Percentiles rank a stretch among this genome's conserved stretches.
These are phyloP conservation scores for Rhogogaster chlorosoma DNA, from an alignment of 2,888 invertebrate genomes.

Conservation along the genomic window DNA sequence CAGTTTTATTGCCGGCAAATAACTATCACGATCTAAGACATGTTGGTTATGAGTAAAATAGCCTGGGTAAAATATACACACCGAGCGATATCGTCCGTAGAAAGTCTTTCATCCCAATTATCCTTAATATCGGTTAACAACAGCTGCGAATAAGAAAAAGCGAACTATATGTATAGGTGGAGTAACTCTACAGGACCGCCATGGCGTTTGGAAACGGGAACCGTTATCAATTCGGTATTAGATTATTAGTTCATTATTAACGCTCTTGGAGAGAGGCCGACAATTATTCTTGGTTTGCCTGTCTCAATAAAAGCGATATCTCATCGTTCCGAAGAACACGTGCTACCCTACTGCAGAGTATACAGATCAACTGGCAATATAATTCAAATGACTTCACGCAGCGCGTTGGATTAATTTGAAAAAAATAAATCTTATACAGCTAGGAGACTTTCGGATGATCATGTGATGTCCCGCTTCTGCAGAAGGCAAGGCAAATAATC, in stretches of 20 bases:
- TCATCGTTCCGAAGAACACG: conserved; percentile 9
- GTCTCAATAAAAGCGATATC: conserved; percentile 12
- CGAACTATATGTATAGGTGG: background rate
- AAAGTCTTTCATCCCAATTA: conserved; percentile 2
- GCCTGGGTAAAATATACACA: conserved; percentile 4
- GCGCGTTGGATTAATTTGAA: background rate
- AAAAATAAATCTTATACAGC: background rate
- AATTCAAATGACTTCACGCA: conserved; percentile 15
- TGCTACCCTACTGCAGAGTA: conserved; percentile 5
- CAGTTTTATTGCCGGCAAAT: conserved; percentile 20
- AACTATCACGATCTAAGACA: background rate
- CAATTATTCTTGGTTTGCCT: background rate
- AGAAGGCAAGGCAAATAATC: background rate
- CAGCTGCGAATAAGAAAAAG: background rate
- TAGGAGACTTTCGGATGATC: conserved; percentile 22
- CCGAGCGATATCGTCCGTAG: conserved; percentile 5
- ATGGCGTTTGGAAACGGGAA: background rate
- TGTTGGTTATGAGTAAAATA: background rate
- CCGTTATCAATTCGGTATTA: conserved; percentile 20
- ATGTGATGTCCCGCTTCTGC: background rate
- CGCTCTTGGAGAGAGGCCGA: background rate
- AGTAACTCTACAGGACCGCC: background rate
- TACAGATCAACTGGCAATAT: background rate
- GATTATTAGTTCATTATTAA: conserved; percentile 2
- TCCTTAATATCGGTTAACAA: background rate